Evolutionary conservation across 2,888 invertebrate genomes (phyloP).

Genomic region (Ischnura elegans): DNA sequence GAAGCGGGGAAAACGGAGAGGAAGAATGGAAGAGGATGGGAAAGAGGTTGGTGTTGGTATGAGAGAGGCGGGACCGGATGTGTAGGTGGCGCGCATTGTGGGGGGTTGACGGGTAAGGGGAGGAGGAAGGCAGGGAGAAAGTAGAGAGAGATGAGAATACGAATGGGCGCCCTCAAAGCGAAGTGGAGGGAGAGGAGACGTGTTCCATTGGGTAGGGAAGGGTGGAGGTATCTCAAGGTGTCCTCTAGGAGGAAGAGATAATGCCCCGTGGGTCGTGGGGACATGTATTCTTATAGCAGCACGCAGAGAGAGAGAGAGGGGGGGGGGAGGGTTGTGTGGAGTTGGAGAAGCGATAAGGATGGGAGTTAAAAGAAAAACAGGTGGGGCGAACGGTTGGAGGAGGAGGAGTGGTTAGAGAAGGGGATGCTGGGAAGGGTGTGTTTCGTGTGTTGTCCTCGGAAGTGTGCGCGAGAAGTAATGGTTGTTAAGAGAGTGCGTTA

Average conservation of each 20-base stretch:
- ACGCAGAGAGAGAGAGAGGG: background rate
- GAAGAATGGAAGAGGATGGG: background rate
- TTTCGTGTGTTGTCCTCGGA: background rate
- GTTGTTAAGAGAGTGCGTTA: background rate
- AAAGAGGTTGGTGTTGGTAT: slow-evolving; percentile 39
- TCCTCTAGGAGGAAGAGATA: background rate
- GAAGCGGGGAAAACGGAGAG: background rate
- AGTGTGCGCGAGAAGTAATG: slow-evolving; percentile 11
- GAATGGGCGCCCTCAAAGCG: slow-evolving; percentile 12
- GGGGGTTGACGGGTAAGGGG: background rate
- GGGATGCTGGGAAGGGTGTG: background rate
- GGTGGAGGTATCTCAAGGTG: background rate
- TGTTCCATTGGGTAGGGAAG: background rate
- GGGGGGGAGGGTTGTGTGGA: background rate
- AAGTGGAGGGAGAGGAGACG: background rate
- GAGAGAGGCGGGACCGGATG: slow-evolving; percentile 49
- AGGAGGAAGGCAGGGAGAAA: background rate
- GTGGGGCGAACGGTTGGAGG: slow-evolving; percentile 21
- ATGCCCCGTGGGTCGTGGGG: slow-evolving; percentile 24
- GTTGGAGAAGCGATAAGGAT: background rate
- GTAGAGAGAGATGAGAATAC: slow-evolving; percentile 9
- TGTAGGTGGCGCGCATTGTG: slow-evolving; percentile 6
- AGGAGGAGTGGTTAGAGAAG: background rate
- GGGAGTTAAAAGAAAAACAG: slow-evolving; percentile 13
- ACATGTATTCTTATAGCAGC: slow-evolving; percentile 43